phyloP scores from a whole-genome alignment of 1,140 invertebrate genomes.

The Protaetia brevitarsis region DNA sequence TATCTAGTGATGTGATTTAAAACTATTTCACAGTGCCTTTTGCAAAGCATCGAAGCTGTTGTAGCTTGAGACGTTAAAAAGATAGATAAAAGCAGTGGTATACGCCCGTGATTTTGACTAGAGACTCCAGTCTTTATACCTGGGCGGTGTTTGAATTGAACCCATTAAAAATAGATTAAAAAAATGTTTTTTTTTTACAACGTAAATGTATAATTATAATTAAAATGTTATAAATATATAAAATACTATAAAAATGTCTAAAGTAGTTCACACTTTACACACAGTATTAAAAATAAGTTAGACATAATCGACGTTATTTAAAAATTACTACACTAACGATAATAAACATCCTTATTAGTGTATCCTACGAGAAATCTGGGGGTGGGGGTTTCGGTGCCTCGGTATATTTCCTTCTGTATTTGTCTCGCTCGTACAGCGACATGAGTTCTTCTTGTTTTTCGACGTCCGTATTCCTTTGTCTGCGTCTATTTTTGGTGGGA shows the following conservation, averaged over 20 bases:
- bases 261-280: not conserved
- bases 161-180: not conserved
- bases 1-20: not conserved
- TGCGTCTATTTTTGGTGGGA: not conserved
- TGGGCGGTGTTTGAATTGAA: no score
- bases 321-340: not conserved
- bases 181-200: not conserved
- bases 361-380: constrained; percentile 25
- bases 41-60: not conserved
- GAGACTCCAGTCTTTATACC: no score
- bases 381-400: constrained; percentile 27
- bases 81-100: no score
- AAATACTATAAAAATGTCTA: not conserved
- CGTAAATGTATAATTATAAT: constrained; percentile 22
- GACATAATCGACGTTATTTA: constrained; percentile 7
- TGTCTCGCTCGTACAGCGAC: constrained; percentile 8
- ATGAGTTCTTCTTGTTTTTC: constrained; percentile 17
- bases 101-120: no score
- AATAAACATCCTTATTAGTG: not conserved
- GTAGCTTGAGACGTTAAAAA: no score
- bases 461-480: constrained; percentile 1
- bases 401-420: constrained; percentile 9
- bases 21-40: not conserved
- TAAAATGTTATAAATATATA: constrained; percentile 20
- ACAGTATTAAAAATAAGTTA: not conserved